Evolutionary conservation across 2,888 invertebrate genomes (phyloP).

Genomic region (Salpingus planirostris): DNA sequence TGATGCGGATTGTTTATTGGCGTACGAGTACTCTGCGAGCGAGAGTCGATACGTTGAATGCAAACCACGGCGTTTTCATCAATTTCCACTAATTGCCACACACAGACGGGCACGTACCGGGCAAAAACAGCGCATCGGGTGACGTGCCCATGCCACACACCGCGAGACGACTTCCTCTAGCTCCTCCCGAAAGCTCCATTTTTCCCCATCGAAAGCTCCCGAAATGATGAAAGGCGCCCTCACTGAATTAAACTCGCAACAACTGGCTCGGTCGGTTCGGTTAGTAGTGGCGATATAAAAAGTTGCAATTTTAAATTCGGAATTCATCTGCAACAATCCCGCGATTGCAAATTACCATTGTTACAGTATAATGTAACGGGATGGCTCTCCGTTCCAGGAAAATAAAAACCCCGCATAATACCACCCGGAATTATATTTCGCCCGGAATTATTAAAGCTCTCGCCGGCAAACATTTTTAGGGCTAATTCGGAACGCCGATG

Average conservation of each 20-base stretch:
- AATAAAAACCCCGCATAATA: slow-evolving; percentile 24
- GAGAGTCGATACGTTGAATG: too few relatives aligned
- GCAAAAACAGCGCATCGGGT: too few relatives aligned
- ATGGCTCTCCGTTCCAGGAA: slow-evolving; percentile 20
- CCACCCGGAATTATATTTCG: slow-evolving; percentile 26
- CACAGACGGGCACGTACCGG: too few relatives aligned
- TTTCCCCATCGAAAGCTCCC: too few relatives aligned
- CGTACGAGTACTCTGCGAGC: too few relatives aligned
- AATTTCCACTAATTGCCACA: too few relatives aligned
- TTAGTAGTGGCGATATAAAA: slow-evolving; percentile 12
- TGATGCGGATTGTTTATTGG: too few relatives aligned
- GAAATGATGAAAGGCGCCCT: too few relatives aligned
- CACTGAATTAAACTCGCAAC: slow-evolving; percentile 15
- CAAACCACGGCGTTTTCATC: too few relatives aligned
- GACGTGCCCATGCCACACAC: too few relatives aligned
- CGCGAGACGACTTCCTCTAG: too few relatives aligned
- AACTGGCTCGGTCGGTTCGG: slow-evolving; percentile 2
- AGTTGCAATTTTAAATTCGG: slow-evolving; percentile 24
- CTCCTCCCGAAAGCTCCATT: too few relatives aligned
- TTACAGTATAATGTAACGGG: slow-evolving; percentile 26
- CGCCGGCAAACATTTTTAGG: slow-evolving; percentile 20
- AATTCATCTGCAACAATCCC: slow-evolving; percentile 24
- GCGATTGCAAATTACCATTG: slow-evolving; percentile 27
- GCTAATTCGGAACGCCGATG: slow-evolving; percentile 23
- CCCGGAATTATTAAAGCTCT: slow-evolving; percentile 25